Base-by-base conservation (phyloP, 1,140 invertebrate species). In the Zaprionus gabonicus region DNA sequence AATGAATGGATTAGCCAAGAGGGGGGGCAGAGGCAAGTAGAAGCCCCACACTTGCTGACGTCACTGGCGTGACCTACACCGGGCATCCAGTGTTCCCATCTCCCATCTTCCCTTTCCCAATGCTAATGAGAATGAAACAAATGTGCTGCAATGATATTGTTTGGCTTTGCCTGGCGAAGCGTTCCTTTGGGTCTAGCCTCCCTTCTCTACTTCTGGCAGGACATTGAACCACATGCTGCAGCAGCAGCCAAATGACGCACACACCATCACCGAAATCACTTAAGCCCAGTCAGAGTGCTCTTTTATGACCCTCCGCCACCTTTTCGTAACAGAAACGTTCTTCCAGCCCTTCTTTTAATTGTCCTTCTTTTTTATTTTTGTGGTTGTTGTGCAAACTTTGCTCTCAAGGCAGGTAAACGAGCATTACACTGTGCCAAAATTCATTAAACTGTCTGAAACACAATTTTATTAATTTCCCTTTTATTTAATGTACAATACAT, bases 191-290 rank as follows among this genome's bases (percentile, higher is more conserved):
- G 28, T 31, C 7, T 31, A 23, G 20, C 20, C 12, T 3, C 20
- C 20, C 17, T 27, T 23, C 23, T 1, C 44, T 27, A 36, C 41
- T 27, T n/a, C 57, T 25, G 25, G 23, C 60, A 67, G 75, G 67
- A 60, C 62, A 79, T 74, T 79, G 81, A 81, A 81, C 76, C 67
- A 64, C 64, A 41, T 58, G 56, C 31, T 69, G 15, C 57, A 41
- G 20, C 31, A 34, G 31, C 31, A 10, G 31, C 20, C 63, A 68
- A 80, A 85, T 88, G 85, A 90, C 85, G 81, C 76, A 88, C 59
- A 62, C 51, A 59, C 68, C 51, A 66, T 56, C 20, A 36, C 15
- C 63, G 64, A 73, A 66, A 62, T 58, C 53, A 59, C 56, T 55
- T 55, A 55, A 57, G 38, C 27, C 44, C 25, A 13, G 41, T 25